These are phyloP conservation scores for Vanacampus margaritifer DNA, from an alignment of 2,113 vertebrate genomes.

Conservation along the genomic window DNA sequence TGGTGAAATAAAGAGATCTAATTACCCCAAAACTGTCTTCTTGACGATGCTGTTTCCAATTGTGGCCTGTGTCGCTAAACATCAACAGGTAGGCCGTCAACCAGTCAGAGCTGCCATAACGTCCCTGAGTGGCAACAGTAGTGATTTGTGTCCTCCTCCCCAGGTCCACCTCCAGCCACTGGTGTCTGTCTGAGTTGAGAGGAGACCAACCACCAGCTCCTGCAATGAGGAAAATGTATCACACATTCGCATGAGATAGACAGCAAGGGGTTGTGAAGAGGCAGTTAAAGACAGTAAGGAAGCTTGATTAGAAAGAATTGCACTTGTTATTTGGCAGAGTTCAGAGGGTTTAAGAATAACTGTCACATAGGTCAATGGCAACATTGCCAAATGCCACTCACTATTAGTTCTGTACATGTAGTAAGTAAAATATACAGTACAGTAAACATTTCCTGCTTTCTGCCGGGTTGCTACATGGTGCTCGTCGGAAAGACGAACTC, in stretches of 20 bases:
- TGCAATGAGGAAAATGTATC: conserved; percentile 42
- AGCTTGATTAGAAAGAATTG: neutral
- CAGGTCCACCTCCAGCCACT: conserved; percentile 90
- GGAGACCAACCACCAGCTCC: conserved; percentile 95
- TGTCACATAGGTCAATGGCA: neutral
- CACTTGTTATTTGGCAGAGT: neutral
- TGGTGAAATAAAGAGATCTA: conserved; percentile 7
- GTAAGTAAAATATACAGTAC: too few species aligned
- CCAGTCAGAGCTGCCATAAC: conserved; percentile 92
- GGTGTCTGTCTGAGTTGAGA: conserved; percentile 83
- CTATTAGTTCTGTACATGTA: neutral
- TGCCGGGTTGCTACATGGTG: too few species aligned
- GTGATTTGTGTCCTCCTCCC: conserved; percentile 83
- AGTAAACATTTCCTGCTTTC: too few species aligned
- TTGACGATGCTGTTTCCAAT: conserved; percentile 89
- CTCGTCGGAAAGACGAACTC: too few species aligned
- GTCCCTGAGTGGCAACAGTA: conserved; percentile 86
- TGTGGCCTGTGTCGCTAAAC: conserved; percentile 88
- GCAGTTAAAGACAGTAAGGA: neutral
- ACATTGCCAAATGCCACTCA: neutral
- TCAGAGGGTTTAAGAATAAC: neutral
- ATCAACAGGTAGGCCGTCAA: conserved; percentile 85
- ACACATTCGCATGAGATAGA: neutral
- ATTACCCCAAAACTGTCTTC: conserved; percentile 89
- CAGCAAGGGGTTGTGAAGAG: neutral